These are phyloP conservation scores for Uromys caudimaculatus DNA, from an alignment of 2,797 vertebrate genomes.

Conservation along the genomic window DNA sequence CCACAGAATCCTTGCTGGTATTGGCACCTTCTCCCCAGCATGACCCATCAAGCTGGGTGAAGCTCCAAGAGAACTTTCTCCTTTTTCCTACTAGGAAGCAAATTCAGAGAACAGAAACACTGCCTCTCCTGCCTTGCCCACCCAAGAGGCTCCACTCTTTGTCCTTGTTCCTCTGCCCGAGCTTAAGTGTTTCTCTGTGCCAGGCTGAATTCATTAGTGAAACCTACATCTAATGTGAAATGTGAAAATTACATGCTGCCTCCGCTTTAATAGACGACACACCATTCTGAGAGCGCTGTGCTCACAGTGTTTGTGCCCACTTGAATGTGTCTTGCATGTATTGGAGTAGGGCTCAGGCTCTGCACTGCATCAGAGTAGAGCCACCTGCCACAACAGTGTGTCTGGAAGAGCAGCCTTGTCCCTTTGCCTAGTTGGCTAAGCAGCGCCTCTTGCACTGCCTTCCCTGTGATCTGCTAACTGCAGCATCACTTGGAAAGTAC, in stretches of 20 bases:
- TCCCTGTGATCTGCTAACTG: slow-evolving; percentile 35
- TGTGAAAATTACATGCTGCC: not conserved
- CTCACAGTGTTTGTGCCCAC: slow-evolving; percentile 13
- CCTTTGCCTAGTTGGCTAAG: not conserved
- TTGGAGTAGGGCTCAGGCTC: not conserved
- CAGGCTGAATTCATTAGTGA: not conserved
- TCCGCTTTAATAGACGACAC: not conserved
- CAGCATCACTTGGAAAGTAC: not conserved
- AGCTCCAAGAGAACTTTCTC: not conserved
- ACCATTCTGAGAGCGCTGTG: slow-evolving; percentile 9
- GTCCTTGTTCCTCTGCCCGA: not conserved
- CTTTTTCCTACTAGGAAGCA: not conserved
- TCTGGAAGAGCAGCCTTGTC: slow-evolving; percentile 52
- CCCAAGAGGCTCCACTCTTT: not conserved
- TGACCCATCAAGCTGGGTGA: rapidly evolving
- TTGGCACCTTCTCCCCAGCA: not conserved
- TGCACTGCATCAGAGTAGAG: not conserved
- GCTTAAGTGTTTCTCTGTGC: not conserved
- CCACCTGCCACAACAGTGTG: not conserved
- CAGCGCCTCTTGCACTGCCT: slow-evolving; percentile 4
- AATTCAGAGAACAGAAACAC: not conserved
- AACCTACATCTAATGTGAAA: not conserved
- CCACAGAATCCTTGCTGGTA: not conserved
- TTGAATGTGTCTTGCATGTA: not conserved
- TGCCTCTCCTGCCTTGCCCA: not conserved